Conservation (phyloP, 2,888 invertebrate genomes). For the Melitaea athalia region DNA sequence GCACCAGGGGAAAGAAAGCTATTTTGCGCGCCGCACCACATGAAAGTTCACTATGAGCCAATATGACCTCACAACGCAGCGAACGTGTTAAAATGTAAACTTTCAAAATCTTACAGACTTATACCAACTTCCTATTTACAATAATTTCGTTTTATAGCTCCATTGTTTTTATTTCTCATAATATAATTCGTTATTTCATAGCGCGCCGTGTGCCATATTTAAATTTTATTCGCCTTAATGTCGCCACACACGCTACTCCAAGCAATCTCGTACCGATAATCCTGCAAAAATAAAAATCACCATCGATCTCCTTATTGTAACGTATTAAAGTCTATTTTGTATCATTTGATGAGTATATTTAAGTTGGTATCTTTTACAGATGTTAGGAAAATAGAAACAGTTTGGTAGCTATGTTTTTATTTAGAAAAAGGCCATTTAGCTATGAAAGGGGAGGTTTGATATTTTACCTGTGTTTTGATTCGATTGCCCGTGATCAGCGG, state of each 20-base stretch:
- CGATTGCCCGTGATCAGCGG: slow-evolving; percentile 34
- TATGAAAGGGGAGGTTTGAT: slow-evolving; percentile 62
- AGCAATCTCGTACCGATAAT: slow-evolving; percentile 76
- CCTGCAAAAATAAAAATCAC: slow-evolving; percentile 44
- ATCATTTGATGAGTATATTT: slow-evolving; percentile 24
- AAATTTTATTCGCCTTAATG: slow-evolving; percentile 81
- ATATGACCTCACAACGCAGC: too few relatives aligned
- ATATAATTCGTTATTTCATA: slow-evolving; percentile 75
- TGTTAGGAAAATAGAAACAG: slow-evolving; percentile 72
- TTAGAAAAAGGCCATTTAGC: slow-evolving; percentile 73
- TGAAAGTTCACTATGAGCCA: too few relatives aligned
- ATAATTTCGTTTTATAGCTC: slow-evolving; percentile 14
- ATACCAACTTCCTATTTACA: slow-evolving; percentile 4
- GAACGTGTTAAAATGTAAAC: too few relatives aligned
- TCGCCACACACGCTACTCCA: slow-evolving; percentile 76
- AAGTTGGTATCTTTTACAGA: slow-evolving; percentile 57
- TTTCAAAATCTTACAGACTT: slow-evolving; percentile 10
- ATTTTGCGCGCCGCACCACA: too few relatives aligned
- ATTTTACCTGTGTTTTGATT: slow-evolving; percentile 76
- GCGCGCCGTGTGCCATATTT: slow-evolving; percentile 76
- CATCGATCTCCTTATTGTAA: slow-evolving; percentile 38
- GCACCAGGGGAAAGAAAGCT: too few relatives aligned
- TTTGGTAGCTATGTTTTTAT: slow-evolving; percentile 80
- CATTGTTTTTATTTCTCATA: slow-evolving; percentile 56
- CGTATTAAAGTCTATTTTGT: slow-evolving; percentile 45